Conservation (phyloP, 2,888 invertebrate genomes). For the Stratiomys singularior region DNA sequence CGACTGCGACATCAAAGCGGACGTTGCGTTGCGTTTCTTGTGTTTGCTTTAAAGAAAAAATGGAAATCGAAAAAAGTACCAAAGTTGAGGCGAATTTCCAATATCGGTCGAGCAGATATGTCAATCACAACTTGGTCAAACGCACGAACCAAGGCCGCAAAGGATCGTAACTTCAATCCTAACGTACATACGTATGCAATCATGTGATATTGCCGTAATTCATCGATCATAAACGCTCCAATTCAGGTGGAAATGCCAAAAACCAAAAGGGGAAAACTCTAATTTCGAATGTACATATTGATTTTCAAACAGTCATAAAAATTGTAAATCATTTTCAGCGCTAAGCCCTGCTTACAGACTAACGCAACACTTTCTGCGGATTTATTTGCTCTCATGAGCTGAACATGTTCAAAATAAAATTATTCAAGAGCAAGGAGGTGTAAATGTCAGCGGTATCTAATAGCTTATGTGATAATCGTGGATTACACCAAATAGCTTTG, state of each 20-base stretch:
- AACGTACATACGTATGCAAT: not conserved
- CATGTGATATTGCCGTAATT: constrained; percentile 8
- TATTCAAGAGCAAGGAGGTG: not conserved
- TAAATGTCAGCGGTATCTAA: not conserved
- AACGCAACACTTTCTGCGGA: constrained; percentile 2
- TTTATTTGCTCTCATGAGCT: not conserved
- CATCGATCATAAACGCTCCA: constrained; percentile 23
- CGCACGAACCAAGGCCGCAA: not conserved
- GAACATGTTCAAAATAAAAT: not conserved
- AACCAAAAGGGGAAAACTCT: not conserved
- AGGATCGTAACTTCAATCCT: constrained; percentile 8
- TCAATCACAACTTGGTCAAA: constrained; percentile 13
- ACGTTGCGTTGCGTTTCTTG: not conserved
- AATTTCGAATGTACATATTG: constrained; percentile 19
- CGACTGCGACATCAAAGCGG: not conserved
- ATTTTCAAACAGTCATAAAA: constrained; percentile 10
- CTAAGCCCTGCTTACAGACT: not conserved
- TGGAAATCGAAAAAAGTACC: no score
- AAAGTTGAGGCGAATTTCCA: constrained; percentile 2
- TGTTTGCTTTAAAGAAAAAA: constrained; percentile 19
- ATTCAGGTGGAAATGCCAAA: constrained; percentile 13
- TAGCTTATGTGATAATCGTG: not conserved
- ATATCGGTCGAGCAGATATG: constrained; percentile 30
- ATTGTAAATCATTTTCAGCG: constrained; percentile 37
- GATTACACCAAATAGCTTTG: not conserved